Conservation (phyloP, 1,140 invertebrate species). For the Bombus turneri region DNA sequence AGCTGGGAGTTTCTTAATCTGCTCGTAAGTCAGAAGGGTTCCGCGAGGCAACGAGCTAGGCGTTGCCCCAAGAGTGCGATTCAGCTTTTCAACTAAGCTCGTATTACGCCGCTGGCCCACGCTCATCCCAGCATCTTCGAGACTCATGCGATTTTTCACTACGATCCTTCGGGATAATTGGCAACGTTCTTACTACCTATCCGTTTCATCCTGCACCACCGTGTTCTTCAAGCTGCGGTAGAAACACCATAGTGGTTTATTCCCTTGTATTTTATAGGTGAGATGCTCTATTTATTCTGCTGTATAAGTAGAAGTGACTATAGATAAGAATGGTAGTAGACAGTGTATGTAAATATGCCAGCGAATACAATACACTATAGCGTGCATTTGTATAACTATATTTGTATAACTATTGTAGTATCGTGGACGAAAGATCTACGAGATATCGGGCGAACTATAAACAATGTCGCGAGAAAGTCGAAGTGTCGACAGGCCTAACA, state of each 20-base stretch:
- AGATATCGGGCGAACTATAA: too few species aligned
- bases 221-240: background rate
- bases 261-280: background rate
- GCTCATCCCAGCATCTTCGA: constrained; percentile 48
- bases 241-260: background rate
- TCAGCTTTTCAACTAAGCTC: constrained; percentile 74
- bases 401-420: too few species aligned
- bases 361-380: too few species aligned
- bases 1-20: constrained; percentile 71
- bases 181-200: constrained; percentile 28
- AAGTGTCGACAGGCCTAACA: too few species aligned
- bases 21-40: constrained; percentile 73
- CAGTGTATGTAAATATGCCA: too few species aligned
- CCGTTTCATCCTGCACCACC: background rate
- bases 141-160: constrained; percentile 67
- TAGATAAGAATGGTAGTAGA: too few species aligned
- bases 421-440: too few species aligned
- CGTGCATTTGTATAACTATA: too few species aligned
- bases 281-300: too few species aligned
- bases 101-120: constrained; percentile 55
- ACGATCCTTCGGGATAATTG: constrained; percentile 63
- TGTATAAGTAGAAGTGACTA: too few species aligned
- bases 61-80: constrained; percentile 71
- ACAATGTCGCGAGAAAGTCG: too few species aligned
- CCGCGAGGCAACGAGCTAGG: constrained; percentile 68